Conservation (phyloP, 2,797 vertebrate genomes). For the Aselliscus stoliczkanus region DNA sequence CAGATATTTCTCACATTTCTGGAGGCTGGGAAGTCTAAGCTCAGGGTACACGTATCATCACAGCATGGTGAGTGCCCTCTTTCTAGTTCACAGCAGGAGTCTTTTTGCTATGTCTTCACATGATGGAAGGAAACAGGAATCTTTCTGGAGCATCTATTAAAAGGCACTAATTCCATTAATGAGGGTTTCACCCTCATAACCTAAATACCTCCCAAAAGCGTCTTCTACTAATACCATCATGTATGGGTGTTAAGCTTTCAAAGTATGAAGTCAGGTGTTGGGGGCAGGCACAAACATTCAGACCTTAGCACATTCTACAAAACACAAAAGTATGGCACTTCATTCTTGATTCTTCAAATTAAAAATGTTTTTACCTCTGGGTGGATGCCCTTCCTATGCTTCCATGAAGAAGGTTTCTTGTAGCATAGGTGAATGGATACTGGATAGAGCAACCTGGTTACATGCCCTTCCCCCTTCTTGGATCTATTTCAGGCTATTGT, state of each 20-base stretch:
- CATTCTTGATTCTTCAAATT: neutral
- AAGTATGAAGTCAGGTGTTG: neutral
- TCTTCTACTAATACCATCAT: neutral
- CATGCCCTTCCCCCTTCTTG: rapidly evolving
- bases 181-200: neutral
- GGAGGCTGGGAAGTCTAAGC: neutral
- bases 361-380: neutral
- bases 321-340: neutral
- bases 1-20: neutral
- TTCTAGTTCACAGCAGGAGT: neutral
- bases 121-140: neutral
- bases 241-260: neutral
- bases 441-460: neutral
- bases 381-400: neutral
- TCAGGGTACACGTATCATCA: neutral
- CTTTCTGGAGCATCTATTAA: neutral
- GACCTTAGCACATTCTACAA: neutral
- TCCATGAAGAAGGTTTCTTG: neutral
- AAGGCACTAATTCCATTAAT: neutral
- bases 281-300: neutral
- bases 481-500: neutral
- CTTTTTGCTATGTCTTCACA: neutral
- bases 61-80: neutral
- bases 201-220: neutral
- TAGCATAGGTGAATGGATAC: neutral